Base-by-base conservation (phyloP, 1,140 invertebrate species). In the Hyles euphorbiae region DNA sequence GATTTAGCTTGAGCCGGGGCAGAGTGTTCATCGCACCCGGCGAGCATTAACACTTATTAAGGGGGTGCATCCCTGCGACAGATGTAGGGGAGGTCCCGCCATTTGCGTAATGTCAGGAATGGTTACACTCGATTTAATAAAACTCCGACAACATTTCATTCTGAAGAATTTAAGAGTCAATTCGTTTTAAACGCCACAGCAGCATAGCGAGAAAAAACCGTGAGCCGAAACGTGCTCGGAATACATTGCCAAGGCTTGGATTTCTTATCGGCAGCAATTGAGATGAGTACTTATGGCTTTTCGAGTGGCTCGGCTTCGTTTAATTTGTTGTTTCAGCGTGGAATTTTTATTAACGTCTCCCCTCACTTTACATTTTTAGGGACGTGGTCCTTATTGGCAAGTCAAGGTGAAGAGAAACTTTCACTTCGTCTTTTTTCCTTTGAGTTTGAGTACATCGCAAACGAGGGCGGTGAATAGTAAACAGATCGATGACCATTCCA, bases 211-310 rank as follows among this genome's bases (percentile, higher is more conserved):
- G 77, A 88, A 83, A 86, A 86, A 86, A 85, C 81, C 77, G 77
- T 81, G 70, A 77, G 77, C 78, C 79, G 79, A 81, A 82, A 87
- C 83, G 85, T 87, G 85, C 80, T 65, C 58, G 66, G 83, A 88
- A 88, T 88, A 88, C 83, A 85, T 86, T 78, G 79, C 72, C 68
- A 65, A 66, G 75, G 81, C 82, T 87, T 84, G 82, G 86, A 88
- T 88, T 88, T 86, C 86, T 88, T 88, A 87, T 87, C 83, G 86
- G 84, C 78, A 77, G 83, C 86, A 86, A 88, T 88, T 86, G 86
- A 88, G 86, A 88, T 87, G 83, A 87, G 82, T 88, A 87, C 86
- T 88, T 88, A 88, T 88, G 86, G 86, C 83, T 88, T 85, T 87
- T 85, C 83, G 78, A 88, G 83, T 86, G 77, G 83, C 80, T 87